phyloP scores from a whole-genome alignment of 2,888 invertebrate species.

The Agrochola circellaris region DNA sequence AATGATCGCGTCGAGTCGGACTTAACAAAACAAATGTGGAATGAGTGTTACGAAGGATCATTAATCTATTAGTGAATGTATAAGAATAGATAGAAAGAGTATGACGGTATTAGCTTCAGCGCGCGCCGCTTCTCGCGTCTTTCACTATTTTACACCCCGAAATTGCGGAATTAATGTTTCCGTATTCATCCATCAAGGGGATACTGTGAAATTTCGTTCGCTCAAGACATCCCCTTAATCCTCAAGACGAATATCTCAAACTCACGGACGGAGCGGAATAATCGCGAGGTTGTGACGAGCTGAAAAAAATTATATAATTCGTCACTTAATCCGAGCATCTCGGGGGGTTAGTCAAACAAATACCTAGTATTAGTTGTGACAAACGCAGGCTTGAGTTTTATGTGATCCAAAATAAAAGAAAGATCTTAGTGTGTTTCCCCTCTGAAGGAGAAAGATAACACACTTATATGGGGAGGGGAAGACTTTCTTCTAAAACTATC shows the following conservation, averaged over 20 bases:
- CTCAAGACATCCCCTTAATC: conserved; percentile 86
- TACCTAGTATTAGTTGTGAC: conserved; percentile 84
- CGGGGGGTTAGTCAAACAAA: conserved; percentile 82
- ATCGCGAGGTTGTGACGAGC: conserved; percentile 86
- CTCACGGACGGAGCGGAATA: conserved; percentile 86
- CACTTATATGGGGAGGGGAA: conserved; percentile 4
- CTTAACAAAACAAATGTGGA: conserved; percentile 71
- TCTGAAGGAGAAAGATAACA: conserved; percentile 36
- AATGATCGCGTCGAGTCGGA: conserved; percentile 69
- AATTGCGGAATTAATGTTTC: conserved; percentile 86
- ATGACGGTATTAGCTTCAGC: conserved; percentile 77
- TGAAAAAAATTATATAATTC: conserved; percentile 87
- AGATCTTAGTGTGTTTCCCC: conserved; percentile 39
- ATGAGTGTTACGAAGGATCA: conserved; percentile 70
- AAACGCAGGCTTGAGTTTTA: conserved; percentile 71
- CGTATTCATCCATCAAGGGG: conserved; percentile 87
- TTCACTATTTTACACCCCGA: conserved; percentile 83
- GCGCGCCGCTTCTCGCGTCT: conserved; percentile 74
- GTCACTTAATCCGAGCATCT: conserved; percentile 85
- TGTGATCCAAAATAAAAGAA: conserved; percentile 57
- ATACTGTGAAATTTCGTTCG: conserved; percentile 87
- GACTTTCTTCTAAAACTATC: conserved; percentile 28
- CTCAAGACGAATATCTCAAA: conserved; percentile 89
- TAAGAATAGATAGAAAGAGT: conserved; percentile 69
- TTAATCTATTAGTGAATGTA: conserved; percentile 69